Conservation (phyloP, 2,113 vertebrate genomes). For the Sciurus niger region DNA sequence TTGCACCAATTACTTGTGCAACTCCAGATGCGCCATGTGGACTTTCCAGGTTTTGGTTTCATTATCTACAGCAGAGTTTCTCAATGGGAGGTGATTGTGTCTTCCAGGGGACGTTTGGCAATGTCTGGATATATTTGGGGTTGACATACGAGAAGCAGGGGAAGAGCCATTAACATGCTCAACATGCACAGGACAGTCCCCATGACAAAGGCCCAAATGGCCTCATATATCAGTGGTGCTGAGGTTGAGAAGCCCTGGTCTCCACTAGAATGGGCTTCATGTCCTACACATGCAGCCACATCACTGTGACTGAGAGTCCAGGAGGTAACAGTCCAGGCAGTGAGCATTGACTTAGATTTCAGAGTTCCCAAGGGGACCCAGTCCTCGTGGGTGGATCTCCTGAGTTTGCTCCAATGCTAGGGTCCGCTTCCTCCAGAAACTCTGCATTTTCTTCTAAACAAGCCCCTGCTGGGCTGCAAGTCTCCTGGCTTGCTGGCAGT, state of each 20-base stretch:
- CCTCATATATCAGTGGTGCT: neutral
- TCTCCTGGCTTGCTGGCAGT: neutral
- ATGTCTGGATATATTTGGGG: neutral
- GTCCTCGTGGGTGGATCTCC: neutral
- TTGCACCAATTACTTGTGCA: neutral
- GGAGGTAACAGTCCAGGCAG: fast-evolving
- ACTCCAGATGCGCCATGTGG: fast-evolving
- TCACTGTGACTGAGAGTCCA: fast-evolving
- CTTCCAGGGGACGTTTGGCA: neutral
- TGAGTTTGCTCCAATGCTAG: neutral
- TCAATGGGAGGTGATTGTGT: fast-evolving
- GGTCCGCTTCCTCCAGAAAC: neutral
- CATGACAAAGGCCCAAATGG: fast-evolving
- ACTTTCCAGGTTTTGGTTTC: neutral
- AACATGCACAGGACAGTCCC: fast-evolving
- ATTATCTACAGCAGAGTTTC: neutral
- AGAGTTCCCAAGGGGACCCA: neutral
- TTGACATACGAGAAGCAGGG: too few relatives aligned
- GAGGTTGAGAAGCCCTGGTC: neutral
- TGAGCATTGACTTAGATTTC: fast-evolving
- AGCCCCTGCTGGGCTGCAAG: neutral
- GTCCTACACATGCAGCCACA: fast-evolving
- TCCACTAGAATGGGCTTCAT: fast-evolving
- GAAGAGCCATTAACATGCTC: neutral
- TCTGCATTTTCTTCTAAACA: neutral